Evolutionary conservation across 2,113 vertebrate genomes (phyloP).

Genomic region (Rhinolophus sinicus): DNA sequence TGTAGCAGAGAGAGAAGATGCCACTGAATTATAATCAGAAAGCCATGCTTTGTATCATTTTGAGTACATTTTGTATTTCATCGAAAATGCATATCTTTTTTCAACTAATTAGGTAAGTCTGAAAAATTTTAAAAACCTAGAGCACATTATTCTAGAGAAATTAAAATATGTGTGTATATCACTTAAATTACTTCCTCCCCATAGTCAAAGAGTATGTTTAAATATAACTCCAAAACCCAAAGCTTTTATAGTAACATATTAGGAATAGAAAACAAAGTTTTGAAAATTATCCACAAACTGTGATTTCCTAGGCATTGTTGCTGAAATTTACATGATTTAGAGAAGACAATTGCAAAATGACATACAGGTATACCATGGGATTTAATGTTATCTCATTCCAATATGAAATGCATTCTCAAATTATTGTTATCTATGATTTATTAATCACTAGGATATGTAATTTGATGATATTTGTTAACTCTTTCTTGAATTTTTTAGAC

Average conservation of each 20-base stretch:
- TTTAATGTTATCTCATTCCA: not conserved
- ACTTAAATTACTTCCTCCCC: not conserved
- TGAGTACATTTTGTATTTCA: not conserved
- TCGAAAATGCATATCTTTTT: not conserved
- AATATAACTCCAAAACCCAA: not conserved
- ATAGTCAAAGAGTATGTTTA: not conserved
- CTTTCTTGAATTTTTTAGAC: not conserved
- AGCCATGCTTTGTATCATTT: not conserved
- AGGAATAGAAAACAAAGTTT: not conserved
- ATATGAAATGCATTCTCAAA: not conserved
- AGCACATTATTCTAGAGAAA: not conserved
- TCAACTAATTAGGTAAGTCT: not conserved
- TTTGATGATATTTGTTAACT: not conserved
- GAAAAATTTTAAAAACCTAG: not conserved
- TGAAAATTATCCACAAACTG: not conserved
- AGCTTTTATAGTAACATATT: not conserved
- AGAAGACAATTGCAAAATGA: not conserved
- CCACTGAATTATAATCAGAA: not conserved
- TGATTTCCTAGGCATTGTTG: not conserved
- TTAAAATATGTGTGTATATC: not conserved
- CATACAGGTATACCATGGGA: not conserved
- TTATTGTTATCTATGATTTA: not conserved
- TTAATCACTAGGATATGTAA: not conserved
- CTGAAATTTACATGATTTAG: not conserved
- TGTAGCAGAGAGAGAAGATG: not conserved